These are phyloP conservation scores for Oncorhynchus keta DNA, from an alignment of 2,113 vertebrate genomes.

Conservation along the genomic window DNA sequence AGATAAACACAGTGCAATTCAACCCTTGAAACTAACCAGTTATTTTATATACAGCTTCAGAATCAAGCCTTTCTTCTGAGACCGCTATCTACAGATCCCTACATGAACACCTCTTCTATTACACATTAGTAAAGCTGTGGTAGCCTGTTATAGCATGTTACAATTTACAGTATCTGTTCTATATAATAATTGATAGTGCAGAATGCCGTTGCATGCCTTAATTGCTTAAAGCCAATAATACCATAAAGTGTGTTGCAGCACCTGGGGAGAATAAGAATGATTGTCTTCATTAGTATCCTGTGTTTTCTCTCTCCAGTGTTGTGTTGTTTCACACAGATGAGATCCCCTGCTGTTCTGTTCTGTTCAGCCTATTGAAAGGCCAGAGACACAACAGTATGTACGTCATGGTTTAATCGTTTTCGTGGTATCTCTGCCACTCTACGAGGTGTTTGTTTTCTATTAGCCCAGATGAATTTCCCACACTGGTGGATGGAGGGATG, in stretches of 20 bases:
- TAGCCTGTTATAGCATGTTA: neutral
- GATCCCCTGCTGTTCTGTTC: slow-evolving; percentile 58
- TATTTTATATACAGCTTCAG: neutral
- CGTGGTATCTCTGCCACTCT: slow-evolving; percentile 63
- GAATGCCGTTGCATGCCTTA: slow-evolving; percentile 12
- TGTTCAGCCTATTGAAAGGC: slow-evolving; percentile 57
- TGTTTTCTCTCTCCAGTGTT: slow-evolving; percentile 46
- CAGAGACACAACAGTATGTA: slow-evolving; percentile 68
- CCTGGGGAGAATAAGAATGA: slow-evolving; percentile 46
- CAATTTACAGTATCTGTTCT: neutral
- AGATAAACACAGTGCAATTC: slow-evolving; percentile 36
- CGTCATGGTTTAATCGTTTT: slow-evolving; percentile 72
- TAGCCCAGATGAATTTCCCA: slow-evolving; percentile 63
- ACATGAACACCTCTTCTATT: neutral
- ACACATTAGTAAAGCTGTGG: neutral
- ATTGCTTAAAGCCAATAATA: neutral
- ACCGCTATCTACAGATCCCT: slow-evolving; percentile 15
- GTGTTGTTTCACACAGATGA: slow-evolving; percentile 48
- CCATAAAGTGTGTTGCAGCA: slow-evolving; percentile 52
- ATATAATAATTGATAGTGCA: slow-evolving; percentile 31
- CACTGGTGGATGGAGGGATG: slow-evolving; percentile 45
- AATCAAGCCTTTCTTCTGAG: slow-evolving; percentile 7
- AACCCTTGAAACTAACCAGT: slow-evolving; percentile 17
- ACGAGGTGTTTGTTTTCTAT: slow-evolving; percentile 66
- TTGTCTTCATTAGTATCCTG: slow-evolving; percentile 68